Conservation (phyloP, 2,113 vertebrate species). For the Phyllostomus hastatus region DNA sequence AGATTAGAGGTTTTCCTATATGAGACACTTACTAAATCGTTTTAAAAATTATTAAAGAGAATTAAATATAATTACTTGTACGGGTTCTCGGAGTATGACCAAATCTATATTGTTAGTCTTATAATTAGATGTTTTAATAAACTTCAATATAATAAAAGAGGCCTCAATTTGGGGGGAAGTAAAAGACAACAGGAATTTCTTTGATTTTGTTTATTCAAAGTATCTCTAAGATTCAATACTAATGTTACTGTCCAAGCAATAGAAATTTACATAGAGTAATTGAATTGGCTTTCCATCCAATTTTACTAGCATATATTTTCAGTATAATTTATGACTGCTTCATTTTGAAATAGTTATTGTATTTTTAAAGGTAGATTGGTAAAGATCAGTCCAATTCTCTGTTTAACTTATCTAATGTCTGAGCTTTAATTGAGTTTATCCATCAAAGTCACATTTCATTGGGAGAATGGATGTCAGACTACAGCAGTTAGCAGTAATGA, state of each 20-base stretch:
- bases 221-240: constrained; percentile 14
- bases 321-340: constrained; percentile 76
- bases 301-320: constrained; percentile 60
- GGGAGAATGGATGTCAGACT: constrained; percentile 70
- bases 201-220: constrained; percentile 43
- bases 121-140: neutral
- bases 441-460: constrained; percentile 79
- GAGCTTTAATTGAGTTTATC: constrained; percentile 82
- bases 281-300: constrained; percentile 68
- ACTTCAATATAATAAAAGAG: neutral
- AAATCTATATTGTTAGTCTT: neutral
- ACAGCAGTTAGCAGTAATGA: constrained; percentile 62
- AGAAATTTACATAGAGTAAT: constrained; percentile 71
- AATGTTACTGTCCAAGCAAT: constrained; percentile 29
- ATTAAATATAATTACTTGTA: neutral
- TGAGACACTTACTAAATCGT: neutral
- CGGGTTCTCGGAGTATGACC: neutral
- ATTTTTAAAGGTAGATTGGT: constrained; percentile 78
- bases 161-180: neutral
- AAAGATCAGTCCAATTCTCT: constrained; percentile 76
- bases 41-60: neutral
- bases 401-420: constrained; percentile 76
- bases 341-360: constrained; percentile 78
- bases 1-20: neutral
- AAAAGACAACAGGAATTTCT: neutral